A percentile compares a stretch with the other conserved stretches of the same genome.
Conservation (phyloP, 2,888 invertebrate genomes). For the Epistrophe grossulariae region DNA sequence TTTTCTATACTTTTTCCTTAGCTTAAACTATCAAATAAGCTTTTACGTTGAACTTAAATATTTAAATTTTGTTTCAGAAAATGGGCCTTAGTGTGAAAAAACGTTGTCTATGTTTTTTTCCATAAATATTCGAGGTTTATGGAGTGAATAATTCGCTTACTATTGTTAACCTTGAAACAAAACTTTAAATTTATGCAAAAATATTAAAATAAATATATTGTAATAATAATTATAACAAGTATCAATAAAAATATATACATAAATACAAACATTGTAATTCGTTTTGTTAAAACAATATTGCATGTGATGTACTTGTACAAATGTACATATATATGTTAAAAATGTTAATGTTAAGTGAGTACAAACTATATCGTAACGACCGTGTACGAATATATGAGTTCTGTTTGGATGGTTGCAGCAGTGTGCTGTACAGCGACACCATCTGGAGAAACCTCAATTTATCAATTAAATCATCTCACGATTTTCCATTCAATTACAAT, state of each 20-base stretch:
- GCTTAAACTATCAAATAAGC: too few species aligned
- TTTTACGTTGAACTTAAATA: too few species aligned
- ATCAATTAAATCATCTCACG: slow-evolving; percentile 75
- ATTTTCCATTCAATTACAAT: slow-evolving; percentile 74
- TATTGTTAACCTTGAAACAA: too few species aligned
- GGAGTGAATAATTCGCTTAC: too few species aligned
- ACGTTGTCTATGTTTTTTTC: too few species aligned
- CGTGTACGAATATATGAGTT: slow-evolving; percentile 14
- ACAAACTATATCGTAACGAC: slow-evolving; percentile 30
- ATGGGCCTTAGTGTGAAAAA: too few species aligned
- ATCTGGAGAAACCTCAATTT: slow-evolving; percentile 72
- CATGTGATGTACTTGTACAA: background rate
- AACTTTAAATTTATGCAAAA: background rate
- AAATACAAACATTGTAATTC: slow-evolving; percentile 22
- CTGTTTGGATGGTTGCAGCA: slow-evolving; percentile 38
- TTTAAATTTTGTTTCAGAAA: too few species aligned
- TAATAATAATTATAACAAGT: slow-evolving; percentile 17
- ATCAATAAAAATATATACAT: slow-evolving; percentile 13
- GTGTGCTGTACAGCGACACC: slow-evolving; percentile 28
- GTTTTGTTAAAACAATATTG: slow-evolving; percentile 26
- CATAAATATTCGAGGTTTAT: too few species aligned
- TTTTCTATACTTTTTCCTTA: too few species aligned
- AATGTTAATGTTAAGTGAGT: slow-evolving; percentile 41
- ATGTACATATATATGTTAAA: slow-evolving; percentile 6
- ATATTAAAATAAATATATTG: background rate